Conservation (phyloP, 2,888 invertebrate genomes). For the Luffia ferchaultella region DNA sequence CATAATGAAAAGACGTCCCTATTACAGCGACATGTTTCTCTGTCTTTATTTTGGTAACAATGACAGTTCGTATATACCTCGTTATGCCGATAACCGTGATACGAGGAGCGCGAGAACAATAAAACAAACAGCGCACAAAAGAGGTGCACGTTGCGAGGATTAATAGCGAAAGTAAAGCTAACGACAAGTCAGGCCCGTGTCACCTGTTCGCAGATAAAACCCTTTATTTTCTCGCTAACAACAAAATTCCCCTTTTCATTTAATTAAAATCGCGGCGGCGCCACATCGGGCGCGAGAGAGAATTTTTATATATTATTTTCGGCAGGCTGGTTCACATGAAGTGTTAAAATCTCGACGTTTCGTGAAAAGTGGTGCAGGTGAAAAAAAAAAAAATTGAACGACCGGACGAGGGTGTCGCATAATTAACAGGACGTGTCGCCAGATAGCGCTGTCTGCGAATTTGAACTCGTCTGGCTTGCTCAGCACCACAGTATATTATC, state of each 20-base stretch:
- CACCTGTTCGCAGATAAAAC: constrained; percentile 21
- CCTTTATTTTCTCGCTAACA: constrained; percentile 26
- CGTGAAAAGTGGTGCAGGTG: constrained; percentile 46
- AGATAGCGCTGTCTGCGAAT: constrained; percentile 56
- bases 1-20: too few species aligned
- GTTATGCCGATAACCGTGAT: too few species aligned
- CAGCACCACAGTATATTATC: too few species aligned
- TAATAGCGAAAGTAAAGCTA: too few species aligned
- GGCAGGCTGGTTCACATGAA: constrained; percentile 53
- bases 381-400: constrained; percentile 60
- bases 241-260: constrained; percentile 45
- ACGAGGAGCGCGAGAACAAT: too few species aligned
- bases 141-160: too few species aligned
- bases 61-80: too few species aligned
- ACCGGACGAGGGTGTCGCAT: constrained; percentile 53
- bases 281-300: constrained; percentile 33
- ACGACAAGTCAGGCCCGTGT: too few species aligned
- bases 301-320: constrained; percentile 40
- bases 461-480: constrained; percentile 47
- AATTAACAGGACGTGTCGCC: constrained; percentile 64
- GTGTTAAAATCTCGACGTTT: constrained; percentile 64
- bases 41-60: too few species aligned
- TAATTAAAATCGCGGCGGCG: constrained; percentile 63
- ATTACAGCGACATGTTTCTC: too few species aligned
- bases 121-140: too few species aligned